phyloP scores from a whole-genome alignment of 2,797 vertebrate species.

The Synaphobranchus kaupii region DNA sequence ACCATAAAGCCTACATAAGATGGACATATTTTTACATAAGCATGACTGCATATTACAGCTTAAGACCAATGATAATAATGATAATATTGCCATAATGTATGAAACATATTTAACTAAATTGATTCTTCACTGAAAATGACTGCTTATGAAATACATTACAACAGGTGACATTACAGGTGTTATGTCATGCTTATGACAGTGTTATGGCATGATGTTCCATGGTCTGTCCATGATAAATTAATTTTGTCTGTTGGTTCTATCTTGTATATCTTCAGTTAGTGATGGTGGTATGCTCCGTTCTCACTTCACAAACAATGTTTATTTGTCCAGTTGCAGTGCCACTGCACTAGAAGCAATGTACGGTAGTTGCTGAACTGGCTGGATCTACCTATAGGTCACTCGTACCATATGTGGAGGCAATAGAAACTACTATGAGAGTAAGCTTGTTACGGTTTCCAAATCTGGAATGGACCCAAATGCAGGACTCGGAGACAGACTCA shows the following conservation, averaged over 20 bases:
- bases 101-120: neutral
- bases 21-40: neutral
- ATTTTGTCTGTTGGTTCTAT: neutral
- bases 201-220: no score
- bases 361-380: neutral
- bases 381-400: neutral
- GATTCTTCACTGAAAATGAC: neutral
- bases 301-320: neutral
- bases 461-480: no score
- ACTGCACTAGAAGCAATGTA: neutral
- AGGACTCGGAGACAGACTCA: no score
- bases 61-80: no score
- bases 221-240: no score
- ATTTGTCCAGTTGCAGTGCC: neutral
- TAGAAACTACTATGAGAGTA: neutral
- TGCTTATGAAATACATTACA: neutral
- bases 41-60: neutral
- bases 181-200: no score
- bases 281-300: neutral
- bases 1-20: neutral
- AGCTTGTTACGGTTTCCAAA: no score
- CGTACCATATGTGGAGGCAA: neutral
- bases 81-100: no score
- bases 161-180: neutral
- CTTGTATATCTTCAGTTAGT: neutral